These are phyloP conservation scores for Phenganax stokvisi DNA, from an alignment of 92 coral and sea anemone genomes.

Conservation along the genomic window DNA sequence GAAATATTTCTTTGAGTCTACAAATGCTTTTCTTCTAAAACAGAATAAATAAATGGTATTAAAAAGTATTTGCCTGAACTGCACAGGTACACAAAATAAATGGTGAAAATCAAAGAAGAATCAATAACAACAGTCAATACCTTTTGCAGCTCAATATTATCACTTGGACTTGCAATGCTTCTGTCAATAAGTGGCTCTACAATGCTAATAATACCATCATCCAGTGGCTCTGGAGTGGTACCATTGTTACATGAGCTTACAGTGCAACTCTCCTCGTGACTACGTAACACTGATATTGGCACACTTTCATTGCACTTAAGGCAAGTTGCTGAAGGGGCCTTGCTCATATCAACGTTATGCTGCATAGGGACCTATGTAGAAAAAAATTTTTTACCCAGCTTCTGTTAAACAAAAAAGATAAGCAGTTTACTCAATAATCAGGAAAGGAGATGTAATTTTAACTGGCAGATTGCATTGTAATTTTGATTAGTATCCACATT, in stretches of 20 bases:
- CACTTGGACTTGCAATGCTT: neutral
- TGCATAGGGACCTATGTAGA: neutral
- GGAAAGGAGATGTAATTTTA: neutral
- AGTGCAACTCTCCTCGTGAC: slow-evolving; percentile 38
- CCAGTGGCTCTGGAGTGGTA: slow-evolving; percentile 2
- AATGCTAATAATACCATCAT: slow-evolving; percentile 1
- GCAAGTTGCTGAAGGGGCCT: slow-evolving; percentile 40
- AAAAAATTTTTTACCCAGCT: neutral
- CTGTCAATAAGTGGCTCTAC: neutral
- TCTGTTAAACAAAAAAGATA: neutral
- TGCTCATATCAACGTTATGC: slow-evolving; percentile 19
- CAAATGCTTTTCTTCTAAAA: slow-evolving; percentile 19
- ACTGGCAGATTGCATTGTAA: neutral
- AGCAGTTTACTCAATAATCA: neutral
- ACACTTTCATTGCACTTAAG: slow-evolving; percentile 37
- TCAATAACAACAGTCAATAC: neutral
- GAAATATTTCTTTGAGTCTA: slow-evolving; percentile 40
- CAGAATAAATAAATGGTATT: neutral
- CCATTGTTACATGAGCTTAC: slow-evolving; percentile 21
- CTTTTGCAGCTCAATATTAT: neutral
- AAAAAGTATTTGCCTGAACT: neutral
- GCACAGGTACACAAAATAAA: neutral
- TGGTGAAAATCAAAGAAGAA: neutral
- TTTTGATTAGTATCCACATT: neutral
- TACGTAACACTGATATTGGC: slow-evolving; percentile 40